Evolutionary conservation across 2,888 invertebrate species (phyloP).

Genomic region (Alsophila aescularia): DNA sequence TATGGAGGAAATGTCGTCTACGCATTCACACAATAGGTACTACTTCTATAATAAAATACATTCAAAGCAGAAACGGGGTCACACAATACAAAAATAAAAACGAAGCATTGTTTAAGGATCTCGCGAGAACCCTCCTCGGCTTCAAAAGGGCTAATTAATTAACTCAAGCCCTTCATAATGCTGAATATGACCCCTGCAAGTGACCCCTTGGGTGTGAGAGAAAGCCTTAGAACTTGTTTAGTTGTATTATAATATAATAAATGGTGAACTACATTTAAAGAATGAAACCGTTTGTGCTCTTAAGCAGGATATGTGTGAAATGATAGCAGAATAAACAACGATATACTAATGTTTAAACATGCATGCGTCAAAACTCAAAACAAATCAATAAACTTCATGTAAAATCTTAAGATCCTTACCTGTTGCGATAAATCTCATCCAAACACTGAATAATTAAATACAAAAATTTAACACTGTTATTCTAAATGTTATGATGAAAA

Average conservation of each 20-base stretch:
- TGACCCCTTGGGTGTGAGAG: conserved; percentile 47
- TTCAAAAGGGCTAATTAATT: conserved; percentile 72
- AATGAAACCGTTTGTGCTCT: background rate
- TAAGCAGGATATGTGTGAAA: too few species aligned
- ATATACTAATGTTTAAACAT: too few species aligned
- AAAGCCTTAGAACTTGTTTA: conserved; percentile 22
- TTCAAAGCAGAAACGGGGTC: conserved; percentile 41
- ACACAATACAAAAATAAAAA: conserved; percentile 48
- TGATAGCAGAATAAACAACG: too few species aligned
- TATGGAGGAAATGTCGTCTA: too few species aligned
- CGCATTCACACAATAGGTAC: background rate
- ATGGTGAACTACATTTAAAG: background rate
- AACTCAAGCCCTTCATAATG: conserved; percentile 57
- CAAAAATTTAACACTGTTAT: conserved; percentile 12
- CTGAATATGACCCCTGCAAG: conserved; percentile 54
- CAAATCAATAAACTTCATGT: conserved; percentile 1
- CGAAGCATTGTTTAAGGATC: conserved; percentile 50
- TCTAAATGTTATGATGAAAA: background rate
- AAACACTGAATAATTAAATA: conserved; percentile 39
- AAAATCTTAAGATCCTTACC: conserved; percentile 44
- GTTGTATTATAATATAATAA: background rate
- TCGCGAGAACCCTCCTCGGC: conserved; percentile 45
- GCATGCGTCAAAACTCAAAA: background rate
- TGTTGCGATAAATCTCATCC: conserved; percentile 50
- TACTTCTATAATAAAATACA: conserved; percentile 12